phyloP scores from a whole-genome alignment of 2,113 vertebrate genomes.

The Rhinolophus ferrumequinum region DNA sequence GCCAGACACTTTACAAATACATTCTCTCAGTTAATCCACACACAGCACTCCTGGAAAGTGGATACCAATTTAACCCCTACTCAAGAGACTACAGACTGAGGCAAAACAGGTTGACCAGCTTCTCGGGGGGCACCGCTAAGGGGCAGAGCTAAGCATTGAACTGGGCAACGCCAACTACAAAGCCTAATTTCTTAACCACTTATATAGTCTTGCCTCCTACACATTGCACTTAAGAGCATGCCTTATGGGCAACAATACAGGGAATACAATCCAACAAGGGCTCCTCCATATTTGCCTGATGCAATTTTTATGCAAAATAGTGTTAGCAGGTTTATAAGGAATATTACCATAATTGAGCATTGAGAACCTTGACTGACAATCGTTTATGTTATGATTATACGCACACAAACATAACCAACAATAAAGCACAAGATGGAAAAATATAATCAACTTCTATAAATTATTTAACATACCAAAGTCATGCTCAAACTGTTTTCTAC shows the following conservation, averaged over 20 bases:
- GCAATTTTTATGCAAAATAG: neutral
- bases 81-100: neutral
- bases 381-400: neutral
- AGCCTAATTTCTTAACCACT: neutral
- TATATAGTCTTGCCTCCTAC: neutral
- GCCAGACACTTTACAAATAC: neutral
- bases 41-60: neutral
- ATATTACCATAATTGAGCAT: neutral
- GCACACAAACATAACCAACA: neutral
- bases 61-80: neutral
- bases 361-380: neutral
- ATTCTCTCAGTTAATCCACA: neutral
- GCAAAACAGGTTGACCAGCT: neutral
- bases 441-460: neutral
- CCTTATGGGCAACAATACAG: neutral
- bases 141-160: neutral
- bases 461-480: conserved; percentile 32
- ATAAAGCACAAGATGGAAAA: neutral
- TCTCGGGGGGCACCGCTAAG: neutral
- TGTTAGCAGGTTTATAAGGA: neutral
- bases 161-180: neutral
- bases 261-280: neutral
- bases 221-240: neutral
- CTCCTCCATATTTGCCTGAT: neutral
- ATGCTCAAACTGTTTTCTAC: neutral